phyloP scores from a whole-genome alignment of 2,888 invertebrate species.

The Drosophila maculinotata region DNA sequence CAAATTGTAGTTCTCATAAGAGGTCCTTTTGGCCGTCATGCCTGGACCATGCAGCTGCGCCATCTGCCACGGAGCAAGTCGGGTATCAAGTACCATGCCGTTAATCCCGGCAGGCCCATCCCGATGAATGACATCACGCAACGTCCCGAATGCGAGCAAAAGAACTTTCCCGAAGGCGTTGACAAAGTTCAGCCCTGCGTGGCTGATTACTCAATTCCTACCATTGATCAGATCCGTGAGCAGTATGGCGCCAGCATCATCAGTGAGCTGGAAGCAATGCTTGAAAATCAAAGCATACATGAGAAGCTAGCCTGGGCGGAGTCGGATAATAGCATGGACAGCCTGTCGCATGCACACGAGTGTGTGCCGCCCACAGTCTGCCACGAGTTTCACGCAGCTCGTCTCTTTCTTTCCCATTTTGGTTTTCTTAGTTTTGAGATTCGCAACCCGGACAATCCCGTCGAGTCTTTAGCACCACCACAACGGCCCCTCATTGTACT shows the following conservation, averaged over 20 bases:
- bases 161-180: constrained; percentile 92
- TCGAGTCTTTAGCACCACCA: constrained; percentile 76
- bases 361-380: constrained; percentile 92
- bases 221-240: constrained; percentile 90
- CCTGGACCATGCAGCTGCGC: constrained; percentile 95
- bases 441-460: constrained; percentile 84
- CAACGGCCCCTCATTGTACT: constrained; percentile 83
- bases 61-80: constrained; percentile 94
- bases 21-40: constrained; percentile 97
- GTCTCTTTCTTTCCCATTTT: constrained; percentile 97
- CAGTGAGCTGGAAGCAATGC: constrained; percentile 89
- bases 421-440: constrained; percentile 91
- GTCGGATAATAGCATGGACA: constrained; percentile 84
- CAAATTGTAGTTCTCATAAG: constrained; percentile 90
- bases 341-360: constrained; percentile 88
- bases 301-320: constrained; percentile 87
- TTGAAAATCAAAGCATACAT: constrained; percentile 89
- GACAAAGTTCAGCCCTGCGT: constrained; percentile 92
- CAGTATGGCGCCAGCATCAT: constrained; percentile 86
- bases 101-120: constrained; percentile 90
- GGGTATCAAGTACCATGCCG: constrained; percentile 87
- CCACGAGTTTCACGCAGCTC: constrained; percentile 97
- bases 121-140: constrained; percentile 89
- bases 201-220: constrained; percentile 96
- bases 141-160: constrained; percentile 89